Evolutionary conservation across 2,797 vertebrate genomes (phyloP).

Genomic region (Bufotes viridis): DNA sequence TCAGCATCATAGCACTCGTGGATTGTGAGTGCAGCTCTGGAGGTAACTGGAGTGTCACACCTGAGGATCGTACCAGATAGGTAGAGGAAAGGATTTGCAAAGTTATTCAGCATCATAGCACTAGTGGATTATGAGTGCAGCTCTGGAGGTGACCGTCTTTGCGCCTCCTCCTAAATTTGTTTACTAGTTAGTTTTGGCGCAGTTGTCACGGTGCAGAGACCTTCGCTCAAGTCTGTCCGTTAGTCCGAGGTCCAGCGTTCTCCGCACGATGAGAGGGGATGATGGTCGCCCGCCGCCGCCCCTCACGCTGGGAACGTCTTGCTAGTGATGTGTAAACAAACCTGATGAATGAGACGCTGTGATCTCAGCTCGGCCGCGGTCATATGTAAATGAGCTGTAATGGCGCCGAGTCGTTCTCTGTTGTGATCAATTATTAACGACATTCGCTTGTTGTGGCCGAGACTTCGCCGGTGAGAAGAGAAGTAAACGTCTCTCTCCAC

Average conservation of each 20-base stretch:
- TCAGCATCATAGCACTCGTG: no score
- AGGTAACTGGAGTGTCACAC: no score
- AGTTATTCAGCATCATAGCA: no score
- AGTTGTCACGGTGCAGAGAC: background rate
- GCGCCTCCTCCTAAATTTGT: no score
- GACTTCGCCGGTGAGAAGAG: no score
- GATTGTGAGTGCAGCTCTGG: no score
- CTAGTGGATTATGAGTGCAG: background rate
- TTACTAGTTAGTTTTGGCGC: background rate
- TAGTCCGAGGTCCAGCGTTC: conserved; percentile 71
- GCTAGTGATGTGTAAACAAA: conserved; percentile 99
- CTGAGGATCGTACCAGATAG: no score
- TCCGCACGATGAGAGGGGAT: conserved; percentile 67
- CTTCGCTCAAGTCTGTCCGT: conserved; percentile 8
- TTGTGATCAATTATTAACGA: conserved; percentile 72
- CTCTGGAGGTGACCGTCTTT: no score
- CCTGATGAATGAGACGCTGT: conserved; percentile 96
- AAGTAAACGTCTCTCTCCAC: background rate
- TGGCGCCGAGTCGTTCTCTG: conserved; percentile 82
- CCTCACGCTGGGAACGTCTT: conserved; percentile 85
- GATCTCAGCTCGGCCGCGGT: conserved; percentile 79
- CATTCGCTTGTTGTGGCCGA: conserved; percentile 21
- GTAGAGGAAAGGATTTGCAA: no score
- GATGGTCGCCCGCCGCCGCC: conserved; percentile 80
- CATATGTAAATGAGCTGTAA: conserved; percentile 96